Evolutionary conservation across 2,113 vertebrate genomes (phyloP), one percentile per base, ranked within the genome.

Genomic region (Balaenoptera acutorostrata): DNA sequence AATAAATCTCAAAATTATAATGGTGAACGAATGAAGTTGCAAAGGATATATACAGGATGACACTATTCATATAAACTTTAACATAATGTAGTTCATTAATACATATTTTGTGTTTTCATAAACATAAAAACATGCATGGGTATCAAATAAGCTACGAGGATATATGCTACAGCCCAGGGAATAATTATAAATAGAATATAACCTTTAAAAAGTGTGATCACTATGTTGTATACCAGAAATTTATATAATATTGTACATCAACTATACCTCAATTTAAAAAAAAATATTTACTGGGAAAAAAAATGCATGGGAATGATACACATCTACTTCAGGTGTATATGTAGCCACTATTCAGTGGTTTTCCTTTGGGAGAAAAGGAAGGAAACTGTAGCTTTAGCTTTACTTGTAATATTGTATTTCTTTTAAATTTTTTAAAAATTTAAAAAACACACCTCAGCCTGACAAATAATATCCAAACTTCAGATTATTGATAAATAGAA

Each of bases 1-100:
- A 55, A 77, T 92, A 88, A 90, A 68, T 72, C 75, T 97, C 87
- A 93, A 31, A 95, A 88, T 59, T 63, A 71, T 59, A 83, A 69
- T 87, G 21, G 52, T 90, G 39, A 93, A 31, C 61, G 31, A 75
- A 1, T 89, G 17, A 91, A 68, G 6, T 66, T 91, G 20, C 13
- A 81, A 91, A 59, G 21, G 15, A 36, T 74, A 75, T 8, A 61
- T 81, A 44, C 46, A 74, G 23, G 52, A 71, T 87, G 39, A 29
- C 87, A 25, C 41, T 82, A 49, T 64, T 80, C 87, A 80, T 46
- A 15, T 80, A 64, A 91, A 94, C 7, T 68, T 44, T 57, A 93
- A n/a, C 39, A 66, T 36, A 61, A 68, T 46, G 71, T 59, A 57
- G 27, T n/a, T 78, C 69, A 52, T 87, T 31, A 64, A 33, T 75